Evolutionary conservation across 2,888 invertebrate species (phyloP).

Genomic region (Lycia hirtaria): DNA sequence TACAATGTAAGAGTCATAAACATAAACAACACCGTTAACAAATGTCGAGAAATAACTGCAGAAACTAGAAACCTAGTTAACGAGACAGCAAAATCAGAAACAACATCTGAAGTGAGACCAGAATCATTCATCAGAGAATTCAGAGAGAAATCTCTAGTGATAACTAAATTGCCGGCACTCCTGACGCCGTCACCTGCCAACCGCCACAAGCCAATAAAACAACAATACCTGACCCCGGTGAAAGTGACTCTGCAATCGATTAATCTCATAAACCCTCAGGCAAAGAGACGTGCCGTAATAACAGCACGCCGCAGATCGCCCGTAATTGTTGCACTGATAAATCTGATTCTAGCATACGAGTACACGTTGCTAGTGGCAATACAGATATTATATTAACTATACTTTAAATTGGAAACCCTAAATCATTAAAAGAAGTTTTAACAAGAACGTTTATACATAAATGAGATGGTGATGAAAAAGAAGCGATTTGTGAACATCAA

Average conservation of each 20-base stretch:
- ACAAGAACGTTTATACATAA: constrained; percentile 56
- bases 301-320: constrained; percentile 72
- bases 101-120: constrained; percentile 34
- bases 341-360: constrained; percentile 62
- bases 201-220: constrained; percentile 50
- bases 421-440: constrained; percentile 26
- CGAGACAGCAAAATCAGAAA: constrained; percentile 52
- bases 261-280: constrained; percentile 68
- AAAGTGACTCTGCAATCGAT: constrained; percentile 74
- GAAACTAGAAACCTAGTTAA: constrained; percentile 51
- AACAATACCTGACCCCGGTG: constrained; percentile 73
- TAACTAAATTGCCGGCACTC: constrained; percentile 64
- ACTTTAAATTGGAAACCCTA: constrained; percentile 43
- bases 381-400: constrained; percentile 10
- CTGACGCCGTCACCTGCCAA: constrained; percentile 51
- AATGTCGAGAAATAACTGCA: constrained; percentile 7
- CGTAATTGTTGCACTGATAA: constrained; percentile 72
- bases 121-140: constrained; percentile 33
- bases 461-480: constrained; percentile 73
- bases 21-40: constrained; percentile 6
- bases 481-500: constrained; percentile 70
- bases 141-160: constrained; percentile 50
- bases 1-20: constrained; percentile 11
- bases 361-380: constrained; percentile 63
- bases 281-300: constrained; percentile 69